Evolutionary conservation across 2,888 invertebrate genomes (phyloP).

Genomic region (Pyrochroa serraticornis): DNA sequence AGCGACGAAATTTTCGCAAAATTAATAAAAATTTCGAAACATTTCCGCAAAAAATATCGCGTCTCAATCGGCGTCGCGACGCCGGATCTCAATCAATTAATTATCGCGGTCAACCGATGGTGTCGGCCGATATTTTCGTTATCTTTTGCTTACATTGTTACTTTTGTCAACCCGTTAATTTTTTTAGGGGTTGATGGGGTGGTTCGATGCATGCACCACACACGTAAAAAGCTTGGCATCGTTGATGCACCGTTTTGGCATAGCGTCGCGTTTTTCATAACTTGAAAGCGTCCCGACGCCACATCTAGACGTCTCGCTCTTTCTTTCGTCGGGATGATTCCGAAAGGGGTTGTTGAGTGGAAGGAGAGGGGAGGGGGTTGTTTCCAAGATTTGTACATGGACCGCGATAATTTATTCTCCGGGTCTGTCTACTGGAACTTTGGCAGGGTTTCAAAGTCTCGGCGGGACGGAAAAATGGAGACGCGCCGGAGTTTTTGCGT

Average conservation of each 20-base stretch:
- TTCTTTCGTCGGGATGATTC: no score
- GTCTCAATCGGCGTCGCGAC: slow-evolving; percentile 9
- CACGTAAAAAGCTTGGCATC: slow-evolving; percentile 42
- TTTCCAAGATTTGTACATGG: slow-evolving; percentile 39
- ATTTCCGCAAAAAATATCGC: no score
- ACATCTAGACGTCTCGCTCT: slow-evolving; percentile 13
- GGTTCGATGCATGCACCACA: slow-evolving; percentile 34
- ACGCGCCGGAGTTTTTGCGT: slow-evolving; percentile 12
- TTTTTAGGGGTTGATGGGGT: neutral
- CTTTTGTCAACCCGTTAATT: no score
- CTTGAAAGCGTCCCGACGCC: slow-evolving; percentile 24
- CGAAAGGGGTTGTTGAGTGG: no score
- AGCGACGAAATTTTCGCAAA: no score
- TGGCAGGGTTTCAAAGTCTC: slow-evolving; percentile 22
- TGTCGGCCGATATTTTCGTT: no score
- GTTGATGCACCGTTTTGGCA: slow-evolving; percentile 38
- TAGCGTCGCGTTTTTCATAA: slow-evolving; percentile 29
- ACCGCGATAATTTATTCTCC: slow-evolving; percentile 40
- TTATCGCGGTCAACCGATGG: no score
- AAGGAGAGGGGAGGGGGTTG: slow-evolving; percentile 38
- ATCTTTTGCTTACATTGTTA: no score
- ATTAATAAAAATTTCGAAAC: no score
- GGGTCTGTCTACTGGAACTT: slow-evolving; percentile 9
- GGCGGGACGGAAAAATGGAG: slow-evolving; percentile 12
- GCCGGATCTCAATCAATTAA: neutral